These are phyloP conservation scores for Clepsis dumicolana DNA, from an alignment of 2,888 invertebrate species.

Conservation along the genomic window DNA sequence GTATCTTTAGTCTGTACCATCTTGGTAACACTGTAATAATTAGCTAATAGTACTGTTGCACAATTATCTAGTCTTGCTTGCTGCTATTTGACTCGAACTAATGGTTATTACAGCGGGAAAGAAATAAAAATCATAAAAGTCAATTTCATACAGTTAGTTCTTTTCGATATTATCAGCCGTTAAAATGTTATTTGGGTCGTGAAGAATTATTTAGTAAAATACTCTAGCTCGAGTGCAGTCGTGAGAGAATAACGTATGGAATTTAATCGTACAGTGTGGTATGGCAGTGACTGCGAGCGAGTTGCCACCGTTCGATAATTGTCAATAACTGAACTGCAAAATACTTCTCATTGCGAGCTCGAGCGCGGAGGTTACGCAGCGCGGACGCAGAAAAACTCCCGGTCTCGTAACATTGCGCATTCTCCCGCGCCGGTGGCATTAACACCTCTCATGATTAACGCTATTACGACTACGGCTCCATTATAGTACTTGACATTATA, in stretches of 20 bases:
- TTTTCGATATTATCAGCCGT: slow-evolving; percentile 45
- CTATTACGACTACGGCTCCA: background rate
- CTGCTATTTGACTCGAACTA: slow-evolving; percentile 47
- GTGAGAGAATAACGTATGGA: slow-evolving; percentile 41
- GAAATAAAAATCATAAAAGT: slow-evolving; percentile 56
- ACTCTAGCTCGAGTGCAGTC: slow-evolving; percentile 10
- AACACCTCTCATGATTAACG: slow-evolving; percentile 34
- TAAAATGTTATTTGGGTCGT: slow-evolving; percentile 47
- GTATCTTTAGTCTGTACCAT: slow-evolving; percentile 45
- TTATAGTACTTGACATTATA: slow-evolving; percentile 12
- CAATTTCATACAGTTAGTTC: slow-evolving; percentile 54
- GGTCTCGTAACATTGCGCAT: slow-evolving; percentile 47
- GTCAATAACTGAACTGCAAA: slow-evolving; percentile 35
- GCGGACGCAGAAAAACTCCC: slow-evolving; percentile 51
- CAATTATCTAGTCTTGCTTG: slow-evolving; percentile 51
- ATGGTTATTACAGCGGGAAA: slow-evolving; percentile 49
- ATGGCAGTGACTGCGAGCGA: slow-evolving; percentile 4
- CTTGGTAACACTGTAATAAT: slow-evolving; percentile 54
- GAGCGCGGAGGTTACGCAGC: slow-evolving; percentile 51
- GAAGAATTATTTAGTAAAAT: slow-evolving; percentile 28
- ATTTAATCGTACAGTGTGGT: slow-evolving; percentile 20
- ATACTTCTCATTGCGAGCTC: slow-evolving; percentile 36
- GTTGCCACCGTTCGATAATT: slow-evolving; percentile 29
- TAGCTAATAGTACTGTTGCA: slow-evolving; percentile 62
- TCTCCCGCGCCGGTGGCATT: slow-evolving; percentile 27